Evolutionary conservation across 2,113 vertebrate species (phyloP), one percentile per base, ranked within the genome.

Genomic region (Triplophysa dalaica): DNA sequence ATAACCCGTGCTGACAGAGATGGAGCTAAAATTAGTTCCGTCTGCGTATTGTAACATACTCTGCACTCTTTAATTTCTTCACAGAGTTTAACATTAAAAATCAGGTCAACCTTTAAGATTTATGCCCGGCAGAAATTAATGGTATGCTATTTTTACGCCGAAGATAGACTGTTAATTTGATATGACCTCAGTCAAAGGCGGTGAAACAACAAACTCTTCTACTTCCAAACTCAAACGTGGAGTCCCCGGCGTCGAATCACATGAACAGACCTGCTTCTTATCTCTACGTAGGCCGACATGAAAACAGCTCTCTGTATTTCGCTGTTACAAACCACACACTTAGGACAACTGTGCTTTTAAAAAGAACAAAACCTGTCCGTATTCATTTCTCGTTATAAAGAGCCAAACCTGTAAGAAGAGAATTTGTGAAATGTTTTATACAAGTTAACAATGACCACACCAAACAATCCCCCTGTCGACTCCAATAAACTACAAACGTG

Each of bases 181-280:
- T 91, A 89, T 92, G 92, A 94, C 91, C 92, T 94, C 93, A 93
- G 91, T 93, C 92, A 93, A 93, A 93, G 92, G 93, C 93, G 91
- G 87, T 52, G 90, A 85, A 92, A 93, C 91, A 92, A 92, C 91
- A 93, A 94, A 93, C 90, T 91, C 88, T 91, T 85, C 83, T 88
- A 89, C 89, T 91, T 91, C 86, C 89, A 82, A 88, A 88, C 87
- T 88, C 89, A 86, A 88, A 87, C 83, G 87, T 84, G 85, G 82
- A 87, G 79, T 91, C 89, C 88, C 87, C 85, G 80, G 86, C 86
- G 89, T 86, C 85, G 85, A 82, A 88, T 63, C 84, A 73, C 83
- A 81, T 80, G 82, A 85, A 88, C 74, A 84, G 83, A 88, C 60
- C 29, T 70, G 83, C 86, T 75, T 87, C 87, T 91, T 89, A 93